Evolutionary conservation across 2,113 vertebrate genomes (phyloP), one percentile per base, ranked within the genome.

Genomic region (Pheucticus melanocephalus): DNA sequence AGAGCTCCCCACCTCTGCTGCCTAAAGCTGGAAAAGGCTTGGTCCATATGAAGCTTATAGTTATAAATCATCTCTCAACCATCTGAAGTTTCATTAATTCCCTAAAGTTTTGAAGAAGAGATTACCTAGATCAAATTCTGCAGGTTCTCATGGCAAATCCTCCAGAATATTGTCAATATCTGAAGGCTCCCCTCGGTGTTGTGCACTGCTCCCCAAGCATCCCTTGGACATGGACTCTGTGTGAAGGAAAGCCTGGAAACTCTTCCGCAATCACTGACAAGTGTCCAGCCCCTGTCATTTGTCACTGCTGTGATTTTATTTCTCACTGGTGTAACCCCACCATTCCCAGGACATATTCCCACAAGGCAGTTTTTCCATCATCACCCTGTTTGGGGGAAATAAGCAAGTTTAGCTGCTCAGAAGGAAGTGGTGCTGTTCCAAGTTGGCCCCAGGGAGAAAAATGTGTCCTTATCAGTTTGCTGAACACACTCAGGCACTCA

Each of bases 101-200:
- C 15, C 54, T 6, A 1, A 44, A 39, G 6, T 2, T 44, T 6
- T 15, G 10, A 64, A 57, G 48, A 47, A 48, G 23, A 44, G 70
- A 53, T 33, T 30, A 7, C 21, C 18, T 27, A 12, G 21, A 35
- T 65, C 59, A 61, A 18, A 75, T 71, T 44, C 33, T 48, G 31
- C 40, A 42, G 27, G 33, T 47, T n/a, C 23, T 60, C n/a, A 17
- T 0, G 0, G 17, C 9, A 83, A 40, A 12, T 54, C 45, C 47
- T 54, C 45, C 30, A 42, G 39, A 19, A 51, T 20, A 1, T 10
- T 37, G 14, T 12, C 13, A 31, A 27, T 23, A 37, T 45, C n/a
- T 60, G 23, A 72, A 80, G 15, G 20, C 5, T 12, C 4, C 5
- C 4, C 24, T 35, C 23, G 13, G 17, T 15, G 51, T 2, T 71